These are phyloP conservation scores for Chaenocephalus aceratus DNA, from an alignment of 2,113 vertebrate species.

Conservation along the genomic window DNA sequence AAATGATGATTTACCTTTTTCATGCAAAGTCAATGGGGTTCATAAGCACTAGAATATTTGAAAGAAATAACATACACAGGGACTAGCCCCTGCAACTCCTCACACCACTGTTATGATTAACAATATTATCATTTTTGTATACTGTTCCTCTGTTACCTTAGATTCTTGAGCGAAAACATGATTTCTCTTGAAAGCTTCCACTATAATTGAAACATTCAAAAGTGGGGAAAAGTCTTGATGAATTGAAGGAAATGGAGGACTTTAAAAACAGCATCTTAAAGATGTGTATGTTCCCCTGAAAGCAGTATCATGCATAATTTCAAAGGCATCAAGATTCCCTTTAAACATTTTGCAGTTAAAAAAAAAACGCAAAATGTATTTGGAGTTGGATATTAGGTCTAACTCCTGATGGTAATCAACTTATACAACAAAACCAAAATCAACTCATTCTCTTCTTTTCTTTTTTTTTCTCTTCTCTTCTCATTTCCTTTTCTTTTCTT, in stretches of 20 bases:
- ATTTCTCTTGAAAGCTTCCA: too few species aligned
- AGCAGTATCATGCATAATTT: slow-evolving; percentile 3
- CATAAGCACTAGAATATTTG: background rate
- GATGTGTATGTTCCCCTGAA: background rate
- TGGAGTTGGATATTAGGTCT: background rate
- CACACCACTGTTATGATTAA: background rate
- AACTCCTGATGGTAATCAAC: too few species aligned
- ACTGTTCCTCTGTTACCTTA: too few species aligned
- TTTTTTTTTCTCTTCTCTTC: slow-evolving; percentile 23
- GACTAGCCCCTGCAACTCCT: background rate
- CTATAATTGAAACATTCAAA: too few species aligned
- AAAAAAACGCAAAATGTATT: background rate
- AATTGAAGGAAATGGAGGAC: too few species aligned
- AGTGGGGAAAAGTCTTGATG: too few species aligned
- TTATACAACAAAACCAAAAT: too few species aligned
- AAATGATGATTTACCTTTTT: background rate
- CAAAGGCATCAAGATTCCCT: background rate
- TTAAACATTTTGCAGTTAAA: background rate
- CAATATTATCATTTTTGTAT: background rate
- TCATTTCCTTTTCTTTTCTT: background rate
- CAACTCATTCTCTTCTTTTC: background rate
- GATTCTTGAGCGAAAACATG: too few species aligned
- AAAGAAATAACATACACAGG: background rate
- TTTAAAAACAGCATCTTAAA: background rate
- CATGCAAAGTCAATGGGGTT: background rate